Percentiles rank a stretch among this genome's conserved stretches.
These are phyloP conservation scores for Scaptomyza montana DNA, from an alignment of 1,140 invertebrate species.

Conservation along the genomic window DNA sequence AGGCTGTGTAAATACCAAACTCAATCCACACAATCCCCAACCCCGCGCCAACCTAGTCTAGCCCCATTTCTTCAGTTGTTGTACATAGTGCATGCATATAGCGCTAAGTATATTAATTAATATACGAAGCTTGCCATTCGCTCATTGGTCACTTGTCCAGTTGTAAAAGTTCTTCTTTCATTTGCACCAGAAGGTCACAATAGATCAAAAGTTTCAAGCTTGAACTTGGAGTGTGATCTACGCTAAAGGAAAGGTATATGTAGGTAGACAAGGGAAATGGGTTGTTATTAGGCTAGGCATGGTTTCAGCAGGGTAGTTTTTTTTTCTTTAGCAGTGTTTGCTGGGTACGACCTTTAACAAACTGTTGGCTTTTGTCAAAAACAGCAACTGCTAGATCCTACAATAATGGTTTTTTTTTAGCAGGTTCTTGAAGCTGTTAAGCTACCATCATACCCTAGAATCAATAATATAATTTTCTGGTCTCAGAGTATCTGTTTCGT, in stretches of 20 bases:
- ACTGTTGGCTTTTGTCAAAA: not conserved
- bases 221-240: not conserved
- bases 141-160: constrained; percentile 1
- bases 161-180: not conserved
- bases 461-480: no score
- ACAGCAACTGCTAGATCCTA: not conserved
- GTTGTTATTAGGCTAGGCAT: no score
- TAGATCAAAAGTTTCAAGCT: constrained; percentile 3
- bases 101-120: constrained; percentile 43
- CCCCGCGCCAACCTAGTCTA: no score
- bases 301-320: no score
- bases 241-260: not conserved
- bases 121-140: constrained; percentile 1
- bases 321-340: not conserved
- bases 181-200: not conserved
- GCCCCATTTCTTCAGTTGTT: not conserved
- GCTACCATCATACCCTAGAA: no score
- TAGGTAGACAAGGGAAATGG: not conserved
- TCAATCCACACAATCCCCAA: not conserved
- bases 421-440: not conserved
- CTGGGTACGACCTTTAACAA: no score
- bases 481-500: no score
- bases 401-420: not conserved
- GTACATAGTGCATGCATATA: no score
- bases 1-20: not conserved